Percentiles rank a stretch among this genome's conserved stretches.
phyloP scores from a whole-genome alignment of 2,113 vertebrate species.

The Bufo bufo region DNA sequence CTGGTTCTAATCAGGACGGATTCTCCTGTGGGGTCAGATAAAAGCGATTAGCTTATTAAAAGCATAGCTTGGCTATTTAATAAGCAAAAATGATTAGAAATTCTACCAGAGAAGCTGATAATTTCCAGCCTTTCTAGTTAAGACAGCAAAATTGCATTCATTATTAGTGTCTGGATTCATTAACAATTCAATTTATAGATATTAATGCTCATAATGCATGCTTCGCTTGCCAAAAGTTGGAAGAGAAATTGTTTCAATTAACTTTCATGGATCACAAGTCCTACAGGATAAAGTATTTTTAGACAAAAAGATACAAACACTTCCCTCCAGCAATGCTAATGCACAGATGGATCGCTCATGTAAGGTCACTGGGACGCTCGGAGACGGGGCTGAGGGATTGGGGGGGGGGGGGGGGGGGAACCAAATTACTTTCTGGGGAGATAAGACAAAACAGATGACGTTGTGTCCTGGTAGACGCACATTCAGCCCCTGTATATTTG shows the following conservation, averaged over 20 bases:
- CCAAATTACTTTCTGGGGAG: conserved; percentile 19
- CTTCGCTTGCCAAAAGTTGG: conserved; percentile 83
- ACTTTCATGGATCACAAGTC: conserved; percentile 82
- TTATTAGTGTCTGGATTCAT: conserved; percentile 86
- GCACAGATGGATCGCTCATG: conserved; percentile 74
- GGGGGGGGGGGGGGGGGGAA: conserved; percentile 4
- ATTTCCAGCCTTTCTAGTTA: conserved; percentile 83
- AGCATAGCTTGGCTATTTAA: conserved; percentile 82
- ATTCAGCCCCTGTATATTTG: neutral
- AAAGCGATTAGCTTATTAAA: conserved; percentile 84
- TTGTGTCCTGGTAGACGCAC: conserved; percentile 8
- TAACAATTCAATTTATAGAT: conserved; percentile 87
- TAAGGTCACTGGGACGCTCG: conserved; percentile 73
- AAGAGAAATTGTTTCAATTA: conserved; percentile 87
- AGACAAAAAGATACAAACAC: conserved; percentile 81
- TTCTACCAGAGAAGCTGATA: conserved; percentile 80
- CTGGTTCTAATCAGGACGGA: conserved; percentile 78
- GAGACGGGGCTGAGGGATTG: conserved; percentile 3
- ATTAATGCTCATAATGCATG: conserved; percentile 85
- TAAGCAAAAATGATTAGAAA: conserved; percentile 83
- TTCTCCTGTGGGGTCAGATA: conserved; percentile 82
- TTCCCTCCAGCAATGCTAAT: conserved; percentile 80
- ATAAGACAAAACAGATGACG: conserved; percentile 10
- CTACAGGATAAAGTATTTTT: conserved; percentile 79
- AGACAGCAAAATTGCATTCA: conserved; percentile 83